Conservation (phyloP, 2,797 vertebrate genomes). For the Sebastes matsubarae region DNA sequence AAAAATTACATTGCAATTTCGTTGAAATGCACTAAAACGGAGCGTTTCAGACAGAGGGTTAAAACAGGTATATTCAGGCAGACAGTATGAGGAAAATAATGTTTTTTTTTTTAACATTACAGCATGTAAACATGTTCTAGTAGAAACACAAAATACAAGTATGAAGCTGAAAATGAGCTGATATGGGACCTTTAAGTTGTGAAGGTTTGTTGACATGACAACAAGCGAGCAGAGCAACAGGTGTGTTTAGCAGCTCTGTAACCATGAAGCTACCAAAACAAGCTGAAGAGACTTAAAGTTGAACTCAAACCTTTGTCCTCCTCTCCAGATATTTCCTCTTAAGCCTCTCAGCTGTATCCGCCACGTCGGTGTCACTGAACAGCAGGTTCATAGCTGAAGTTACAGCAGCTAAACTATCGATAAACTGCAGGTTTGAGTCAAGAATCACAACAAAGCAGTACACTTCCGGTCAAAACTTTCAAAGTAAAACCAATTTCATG, state of each 20-base stretch:
- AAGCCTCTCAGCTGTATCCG: slow-evolving; percentile 12
- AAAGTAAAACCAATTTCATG: background rate
- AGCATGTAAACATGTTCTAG: too few relatives aligned
- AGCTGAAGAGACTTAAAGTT: too few relatives aligned
- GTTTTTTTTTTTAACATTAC: too few relatives aligned
- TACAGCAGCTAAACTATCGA: background rate
- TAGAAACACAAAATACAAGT: too few relatives aligned
- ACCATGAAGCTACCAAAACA: background rate
- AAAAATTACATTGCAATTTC: too few relatives aligned
- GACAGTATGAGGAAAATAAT: too few relatives aligned
- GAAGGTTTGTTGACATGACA: background rate
- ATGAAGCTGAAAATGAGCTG: too few relatives aligned
- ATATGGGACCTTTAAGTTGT: too few relatives aligned
- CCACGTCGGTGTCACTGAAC: background rate
- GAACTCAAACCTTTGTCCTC: slow-evolving; percentile 54
- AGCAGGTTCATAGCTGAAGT: background rate
- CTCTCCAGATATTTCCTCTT: slow-evolving; percentile 46
- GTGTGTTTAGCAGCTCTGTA: background rate
- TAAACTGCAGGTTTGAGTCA: background rate
- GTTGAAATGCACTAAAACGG: too few relatives aligned
- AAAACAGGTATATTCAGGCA: too few relatives aligned
- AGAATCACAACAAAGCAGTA: rapidly evolving
- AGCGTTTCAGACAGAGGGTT: too few relatives aligned
- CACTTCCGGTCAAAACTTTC: slow-evolving; percentile 7
- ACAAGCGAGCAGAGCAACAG: background rate